A percentile compares a stretch with the other conserved stretches of the same genome.
These are phyloP conservation scores for Mormyrus lacerda DNA, from an alignment of 2,113 vertebrate species.

Conservation along the genomic window DNA sequence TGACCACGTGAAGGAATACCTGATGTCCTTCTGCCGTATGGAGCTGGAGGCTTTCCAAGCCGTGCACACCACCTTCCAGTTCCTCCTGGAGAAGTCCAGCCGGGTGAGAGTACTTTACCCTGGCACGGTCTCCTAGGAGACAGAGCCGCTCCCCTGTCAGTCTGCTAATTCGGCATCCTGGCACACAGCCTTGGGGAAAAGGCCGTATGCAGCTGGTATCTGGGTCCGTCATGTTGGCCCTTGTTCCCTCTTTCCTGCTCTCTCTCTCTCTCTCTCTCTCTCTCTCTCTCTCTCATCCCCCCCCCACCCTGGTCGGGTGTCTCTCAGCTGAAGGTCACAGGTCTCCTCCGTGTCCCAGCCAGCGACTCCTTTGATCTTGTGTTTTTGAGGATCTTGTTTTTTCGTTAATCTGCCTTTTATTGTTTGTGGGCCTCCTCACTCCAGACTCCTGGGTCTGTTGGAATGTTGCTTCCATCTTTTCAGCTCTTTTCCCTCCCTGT, in stretches of 20 bases:
- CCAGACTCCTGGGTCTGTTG: not conserved
- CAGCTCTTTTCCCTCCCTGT: not conserved
- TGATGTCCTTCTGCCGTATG: constrained; percentile 83
- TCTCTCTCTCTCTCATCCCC: not conserved
- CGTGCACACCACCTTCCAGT: constrained; percentile 91
- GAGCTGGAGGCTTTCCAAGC: constrained; percentile 90
- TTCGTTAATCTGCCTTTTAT: not conserved
- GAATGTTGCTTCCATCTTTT: not conserved
- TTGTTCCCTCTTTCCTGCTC: not conserved
- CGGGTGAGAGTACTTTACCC: constrained; percentile 66
- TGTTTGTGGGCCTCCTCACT: not conserved
- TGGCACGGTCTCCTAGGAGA: constrained; percentile 11
- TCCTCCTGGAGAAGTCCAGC: constrained; percentile 89
- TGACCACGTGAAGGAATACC: constrained; percentile 82
- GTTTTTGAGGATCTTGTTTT: not conserved
- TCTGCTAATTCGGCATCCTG: not conserved
- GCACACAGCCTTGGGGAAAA: not conserved
- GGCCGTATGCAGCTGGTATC: not conserved
- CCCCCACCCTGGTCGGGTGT: not conserved
- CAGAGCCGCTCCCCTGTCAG: not conserved
- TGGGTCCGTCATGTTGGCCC: not conserved
- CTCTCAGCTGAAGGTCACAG: not conserved
- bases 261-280: not conserved
- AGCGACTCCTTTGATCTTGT: not conserved
- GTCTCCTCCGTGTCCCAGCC: not conserved